Evolutionary conservation across 2,113 vertebrate genomes (phyloP).

Genomic region (Echinops telfairi): DNA sequence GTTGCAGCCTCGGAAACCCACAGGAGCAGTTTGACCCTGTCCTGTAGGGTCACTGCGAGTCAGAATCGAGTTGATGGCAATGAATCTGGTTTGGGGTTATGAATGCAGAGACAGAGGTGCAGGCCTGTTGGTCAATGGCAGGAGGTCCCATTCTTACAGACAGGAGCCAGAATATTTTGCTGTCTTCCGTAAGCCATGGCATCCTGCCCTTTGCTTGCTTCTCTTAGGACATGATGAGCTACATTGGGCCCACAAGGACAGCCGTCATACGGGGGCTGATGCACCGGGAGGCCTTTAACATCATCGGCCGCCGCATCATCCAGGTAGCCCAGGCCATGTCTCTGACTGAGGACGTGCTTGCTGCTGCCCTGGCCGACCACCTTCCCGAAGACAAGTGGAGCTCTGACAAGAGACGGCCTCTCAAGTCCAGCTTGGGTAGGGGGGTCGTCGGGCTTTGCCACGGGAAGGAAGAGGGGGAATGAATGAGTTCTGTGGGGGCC

Average conservation of each 20-base stretch:
- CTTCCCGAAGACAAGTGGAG: conserved; percentile 88
- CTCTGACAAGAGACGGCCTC: conserved; percentile 91
- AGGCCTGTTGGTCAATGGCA: not conserved
- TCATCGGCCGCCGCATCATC: conserved; percentile 85
- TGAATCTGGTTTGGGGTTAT: too few species aligned
- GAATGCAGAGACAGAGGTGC: not conserved
- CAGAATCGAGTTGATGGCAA: too few species aligned
- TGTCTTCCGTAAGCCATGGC: not conserved
- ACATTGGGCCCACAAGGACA: conserved; percentile 92
- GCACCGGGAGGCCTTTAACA: conserved; percentile 76
- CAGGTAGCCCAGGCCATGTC: conserved; percentile 93
- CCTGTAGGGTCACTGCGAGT: too few species aligned
- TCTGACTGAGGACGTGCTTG: conserved; percentile 91
- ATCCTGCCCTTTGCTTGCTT: not conserved
- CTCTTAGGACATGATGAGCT: conserved; percentile 88
- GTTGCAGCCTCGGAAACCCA: too few species aligned
- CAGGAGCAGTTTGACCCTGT: too few species aligned
- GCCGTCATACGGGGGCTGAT: conserved; percentile 86
- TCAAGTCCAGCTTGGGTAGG: conserved; percentile 96
- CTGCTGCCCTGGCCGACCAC: conserved; percentile 91
- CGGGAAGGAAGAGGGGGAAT: not conserved
- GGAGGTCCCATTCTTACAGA: conserved; percentile 21
- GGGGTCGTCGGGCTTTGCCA: not conserved
- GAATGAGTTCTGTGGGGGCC: not conserved
- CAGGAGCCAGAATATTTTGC: not conserved